Percentiles rank a stretch among this genome's conserved stretches.
phyloP scores from a whole-genome alignment of 2,797 vertebrate species.

The Esox masquinongy region DNA sequence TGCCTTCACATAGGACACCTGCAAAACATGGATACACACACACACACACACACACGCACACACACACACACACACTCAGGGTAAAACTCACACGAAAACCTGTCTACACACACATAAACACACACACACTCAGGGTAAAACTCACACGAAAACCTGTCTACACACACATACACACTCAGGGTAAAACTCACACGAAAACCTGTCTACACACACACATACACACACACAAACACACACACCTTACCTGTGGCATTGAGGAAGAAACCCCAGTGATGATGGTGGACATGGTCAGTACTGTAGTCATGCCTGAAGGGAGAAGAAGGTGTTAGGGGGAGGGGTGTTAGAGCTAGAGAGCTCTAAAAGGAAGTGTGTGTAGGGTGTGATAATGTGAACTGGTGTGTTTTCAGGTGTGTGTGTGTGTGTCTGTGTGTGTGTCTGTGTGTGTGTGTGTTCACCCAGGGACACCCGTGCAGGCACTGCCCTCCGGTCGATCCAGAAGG shows the following conservation, averaged over 20 bases:
- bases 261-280: slow-evolving; percentile 88
- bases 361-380: neutral
- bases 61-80: slow-evolving; percentile 48
- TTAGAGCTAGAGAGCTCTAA: neutral
- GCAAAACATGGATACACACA: slow-evolving; percentile 52
- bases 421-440: neutral
- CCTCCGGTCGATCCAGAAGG: slow-evolving; percentile 91
- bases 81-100: neutral
- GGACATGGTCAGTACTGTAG: slow-evolving; percentile 90
- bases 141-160: neutral
- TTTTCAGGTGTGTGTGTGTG: neutral
- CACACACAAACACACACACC: slow-evolving; percentile 56
- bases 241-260: slow-evolving; percentile 89
- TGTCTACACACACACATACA: neutral
- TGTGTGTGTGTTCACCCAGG: slow-evolving; percentile 73
- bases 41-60: slow-evolving; percentile 1
- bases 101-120: slow-evolving; percentile 39
- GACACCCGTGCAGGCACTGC: slow-evolving; percentile 90
- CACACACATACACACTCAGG: slow-evolving; percentile 47
- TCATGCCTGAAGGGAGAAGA: slow-evolving; percentile 75
- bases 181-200: neutral
- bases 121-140: neutral
- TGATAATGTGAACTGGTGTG: neutral
- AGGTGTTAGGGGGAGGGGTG: neutral
- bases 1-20: slow-evolving; percentile 91